Evolutionary conservation across 2,797 vertebrate species (phyloP), one percentile per base, ranked within the genome.

Genomic region (Margarornis squamiger): DNA sequence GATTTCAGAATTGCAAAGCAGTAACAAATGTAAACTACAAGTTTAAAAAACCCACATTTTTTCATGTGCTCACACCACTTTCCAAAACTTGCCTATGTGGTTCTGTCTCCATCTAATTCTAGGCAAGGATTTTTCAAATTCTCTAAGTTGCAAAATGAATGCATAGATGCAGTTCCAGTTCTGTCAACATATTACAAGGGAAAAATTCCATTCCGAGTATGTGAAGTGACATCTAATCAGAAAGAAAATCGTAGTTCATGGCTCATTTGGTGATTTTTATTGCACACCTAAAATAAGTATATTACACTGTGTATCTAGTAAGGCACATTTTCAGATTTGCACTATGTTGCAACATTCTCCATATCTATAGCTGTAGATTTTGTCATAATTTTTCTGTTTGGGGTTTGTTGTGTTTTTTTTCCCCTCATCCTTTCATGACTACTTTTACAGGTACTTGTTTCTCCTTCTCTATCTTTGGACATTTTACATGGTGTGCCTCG

Each of bases 1-100:
- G 23, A 46, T 85, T 95, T 94, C 32, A 68, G 62, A 94, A 38
- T n/a, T 74, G 49, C 38, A 43, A 74, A 72, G 49, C 45, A 86
- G 19, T 51, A 48, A 26, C 6, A 29, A 39, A 27, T 88, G 27
- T 86, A 62, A 92, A 91, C 54, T 23, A 14, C 7, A 1, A 12
- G 3, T 55, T 81, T 36, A 36, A 34, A 73, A 59, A 43, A 1
- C 1, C 0, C 6, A 1, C 6, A 2, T 20, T 48, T 14, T 72
- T 78, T 88, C 7, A 12, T 38, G 12, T 19, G 21, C 14, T 84
- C 4, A 14, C 16, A 46, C 8, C 14, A 12, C 45, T 85, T 92
- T 10, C 49, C 20, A 27, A 49, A 65, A 51, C 23, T 57, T 82
- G 7, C 0, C 1, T 43, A 70, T 79, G 22, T 85, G n/a, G 8